These are phyloP conservation scores for Chauna torquata DNA, from an alignment of 2,113 vertebrate species.

Conservation along the genomic window DNA sequence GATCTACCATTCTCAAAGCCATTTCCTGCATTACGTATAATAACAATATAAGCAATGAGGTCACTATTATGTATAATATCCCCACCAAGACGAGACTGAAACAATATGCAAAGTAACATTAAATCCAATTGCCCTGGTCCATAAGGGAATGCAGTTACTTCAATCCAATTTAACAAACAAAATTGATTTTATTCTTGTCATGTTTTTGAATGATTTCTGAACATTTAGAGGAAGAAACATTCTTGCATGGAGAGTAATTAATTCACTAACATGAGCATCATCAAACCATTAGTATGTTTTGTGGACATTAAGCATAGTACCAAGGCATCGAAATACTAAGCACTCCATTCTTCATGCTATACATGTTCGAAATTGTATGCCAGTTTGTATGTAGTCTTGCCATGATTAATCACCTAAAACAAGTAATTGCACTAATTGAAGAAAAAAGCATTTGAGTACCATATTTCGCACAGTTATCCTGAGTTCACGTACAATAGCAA, in stretches of 20 bases:
- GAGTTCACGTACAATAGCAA: accelerated
- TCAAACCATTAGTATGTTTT: neutral
- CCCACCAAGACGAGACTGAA: neutral
- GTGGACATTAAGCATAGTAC: accelerated
- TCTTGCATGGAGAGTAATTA: neutral
- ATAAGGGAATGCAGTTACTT: constrained; percentile 12
- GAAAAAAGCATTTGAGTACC: neutral
- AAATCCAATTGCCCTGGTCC: neutral
- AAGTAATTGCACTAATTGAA: neutral
- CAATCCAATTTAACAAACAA: constrained; percentile 37
- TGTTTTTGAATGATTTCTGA: neutral
- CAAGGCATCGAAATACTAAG: neutral
- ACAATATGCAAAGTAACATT: neutral
- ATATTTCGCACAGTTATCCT: neutral
- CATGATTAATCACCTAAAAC: neutral
- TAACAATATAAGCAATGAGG: neutral
- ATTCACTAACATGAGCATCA: neutral
- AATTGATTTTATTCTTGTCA: constrained; percentile 20
- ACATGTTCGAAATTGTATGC: neutral
- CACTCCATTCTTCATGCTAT: neutral
- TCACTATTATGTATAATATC: neutral
- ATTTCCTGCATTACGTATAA: neutral
- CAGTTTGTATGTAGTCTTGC: neutral
- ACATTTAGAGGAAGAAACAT: neutral
- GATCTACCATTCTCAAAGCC: neutral